These are phyloP conservation scores for Aldabrachelys gigantea DNA, from an alignment of 2,113 vertebrate genomes.

Conservation along the genomic window DNA sequence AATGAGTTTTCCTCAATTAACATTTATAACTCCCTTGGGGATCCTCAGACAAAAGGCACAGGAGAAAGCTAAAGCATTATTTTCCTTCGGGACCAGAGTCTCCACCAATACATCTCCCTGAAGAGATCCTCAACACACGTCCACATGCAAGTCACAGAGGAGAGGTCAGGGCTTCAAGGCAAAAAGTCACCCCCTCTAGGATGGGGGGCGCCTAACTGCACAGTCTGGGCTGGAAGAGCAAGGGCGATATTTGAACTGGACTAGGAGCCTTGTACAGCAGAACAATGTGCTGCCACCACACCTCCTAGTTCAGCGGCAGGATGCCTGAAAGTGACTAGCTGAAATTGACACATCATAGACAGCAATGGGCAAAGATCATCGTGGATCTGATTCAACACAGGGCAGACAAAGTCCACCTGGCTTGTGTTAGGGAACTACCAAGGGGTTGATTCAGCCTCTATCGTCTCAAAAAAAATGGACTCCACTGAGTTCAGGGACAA, in stretches of 20 bases:
- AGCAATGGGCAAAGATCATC: background rate
- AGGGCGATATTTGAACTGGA: background rate
- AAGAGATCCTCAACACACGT: too few species aligned
- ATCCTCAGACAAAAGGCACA: background rate
- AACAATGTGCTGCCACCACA: background rate
- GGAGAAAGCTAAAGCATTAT: background rate
- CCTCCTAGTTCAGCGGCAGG: background rate
- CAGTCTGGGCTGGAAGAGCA: too few species aligned
- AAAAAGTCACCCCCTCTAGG: too few species aligned
- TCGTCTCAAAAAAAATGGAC: too few species aligned
- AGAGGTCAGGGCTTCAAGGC: too few species aligned
- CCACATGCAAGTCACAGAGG: too few species aligned
- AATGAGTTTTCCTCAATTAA: too few species aligned
- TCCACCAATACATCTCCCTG: background rate
- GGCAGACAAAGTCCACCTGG: background rate
- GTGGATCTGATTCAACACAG: background rate
- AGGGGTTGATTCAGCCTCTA: background rate
- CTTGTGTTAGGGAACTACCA: background rate
- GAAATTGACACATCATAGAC: background rate
- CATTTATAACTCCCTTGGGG: too few species aligned
- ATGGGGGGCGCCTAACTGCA: background rate
- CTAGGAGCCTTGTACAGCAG: background rate
- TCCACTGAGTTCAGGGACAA: background rate
- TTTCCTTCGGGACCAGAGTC: background rate
- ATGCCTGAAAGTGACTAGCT: background rate